Evolutionary conservation across 2,113 vertebrate species (phyloP), one percentile per base, ranked within the genome.

Genomic region (Castor canadensis): DNA sequence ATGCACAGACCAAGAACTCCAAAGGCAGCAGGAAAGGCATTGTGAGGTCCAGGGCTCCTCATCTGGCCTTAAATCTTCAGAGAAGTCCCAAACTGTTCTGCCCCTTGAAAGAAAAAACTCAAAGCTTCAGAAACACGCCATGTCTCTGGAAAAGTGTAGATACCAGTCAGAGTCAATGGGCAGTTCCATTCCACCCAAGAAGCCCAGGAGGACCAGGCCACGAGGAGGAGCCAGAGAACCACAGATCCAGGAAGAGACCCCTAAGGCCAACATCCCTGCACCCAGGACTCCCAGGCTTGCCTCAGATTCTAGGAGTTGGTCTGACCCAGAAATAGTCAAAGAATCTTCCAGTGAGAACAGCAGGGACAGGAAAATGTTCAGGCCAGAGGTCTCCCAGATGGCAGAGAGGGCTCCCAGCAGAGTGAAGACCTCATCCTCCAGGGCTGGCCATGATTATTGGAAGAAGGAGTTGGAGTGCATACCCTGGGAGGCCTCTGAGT

Each of bases 171-270:
- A 77, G 45, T 43, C 88, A 20, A 8, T 0, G 52, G 30, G 75
- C 12, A 0, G 4, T 16, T 64, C 96, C 28, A 22, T 20, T 10
- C 77, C 45, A 1, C 69, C 73, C 17, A 28, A 52, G 60, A 97
- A 66, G 47, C 69, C 91, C 19, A 58, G 6, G 82, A 94, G 83
- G 76, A 52, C 9, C 6, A 35, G 19, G 35, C 86, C 94, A 84
- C 82, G 64, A 72, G 93, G 69, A 19, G 95, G 91, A 54, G n/a
- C 52, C 72, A 91, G 86, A 96, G 95, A 96, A 89, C 83, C 22
- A 89, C 86, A 86, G 16, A 69, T 43, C 20, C 94, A 40, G 45
- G 40, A 81, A 45, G 88, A 7, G n/a, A 30, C 8, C 38, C 22
- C 38, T 2, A 38, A n/a, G 38, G 30, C 35, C 12, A 17, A 22